Evolutionary conservation across 1,140 invertebrate genomes (phyloP).

Genomic region (Orchesella cincta): DNA sequence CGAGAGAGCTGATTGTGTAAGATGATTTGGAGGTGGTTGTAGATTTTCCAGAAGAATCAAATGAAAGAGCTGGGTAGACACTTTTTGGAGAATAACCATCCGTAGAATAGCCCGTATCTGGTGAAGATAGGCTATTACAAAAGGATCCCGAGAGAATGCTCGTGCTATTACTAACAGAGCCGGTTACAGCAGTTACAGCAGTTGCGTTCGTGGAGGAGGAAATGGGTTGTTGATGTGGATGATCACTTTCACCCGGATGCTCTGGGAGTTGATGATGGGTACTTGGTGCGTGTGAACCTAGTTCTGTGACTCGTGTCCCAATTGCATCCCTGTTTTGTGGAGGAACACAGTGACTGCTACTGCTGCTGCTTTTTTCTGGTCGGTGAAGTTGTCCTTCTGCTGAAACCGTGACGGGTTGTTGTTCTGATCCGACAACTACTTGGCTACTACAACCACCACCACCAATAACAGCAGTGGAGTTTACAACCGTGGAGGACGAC

Average conservation of each 20-base stretch:
- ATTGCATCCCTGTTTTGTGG: neutral
- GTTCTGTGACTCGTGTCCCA: neutral
- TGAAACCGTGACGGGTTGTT: neutral
- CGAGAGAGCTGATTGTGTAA: constrained; percentile 47
- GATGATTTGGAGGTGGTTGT: constrained; percentile 45
- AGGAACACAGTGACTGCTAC: neutral
- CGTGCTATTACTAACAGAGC: constrained; percentile 20
- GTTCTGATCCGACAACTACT: neutral
- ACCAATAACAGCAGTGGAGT: neutral
- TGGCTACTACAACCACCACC: neutral
- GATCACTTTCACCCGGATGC: neutral
- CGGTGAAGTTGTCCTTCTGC: no score
- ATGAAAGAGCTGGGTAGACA: constrained; percentile 46
- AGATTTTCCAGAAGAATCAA: constrained; percentile 36
- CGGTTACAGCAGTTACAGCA: neutral
- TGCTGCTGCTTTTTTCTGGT: neutral
- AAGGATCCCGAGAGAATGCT: constrained; percentile 44
- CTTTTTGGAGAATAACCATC: constrained; percentile 51
- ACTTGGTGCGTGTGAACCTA: neutral
- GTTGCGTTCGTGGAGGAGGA: neutral
- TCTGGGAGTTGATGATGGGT: no score
- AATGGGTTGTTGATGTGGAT: constrained; percentile 6
- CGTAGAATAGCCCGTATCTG: constrained; percentile 49
- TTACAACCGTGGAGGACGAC: constrained; percentile 1
- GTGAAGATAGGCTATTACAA: constrained; percentile 47